Conservation (phyloP, 2,113 vertebrate genomes). For the Carassius auratus region DNA sequence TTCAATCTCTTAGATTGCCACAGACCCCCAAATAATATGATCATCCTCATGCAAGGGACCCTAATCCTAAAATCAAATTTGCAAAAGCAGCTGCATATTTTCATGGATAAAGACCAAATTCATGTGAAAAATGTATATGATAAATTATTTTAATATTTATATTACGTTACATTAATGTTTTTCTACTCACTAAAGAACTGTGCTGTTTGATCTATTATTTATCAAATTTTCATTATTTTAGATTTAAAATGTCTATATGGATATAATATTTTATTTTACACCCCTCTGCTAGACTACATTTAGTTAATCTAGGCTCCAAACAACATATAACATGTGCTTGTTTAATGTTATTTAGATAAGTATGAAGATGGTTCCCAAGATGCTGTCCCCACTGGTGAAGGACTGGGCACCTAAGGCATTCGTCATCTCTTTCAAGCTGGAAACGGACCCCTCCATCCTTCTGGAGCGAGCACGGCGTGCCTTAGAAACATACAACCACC, state of each 20-base stretch:
- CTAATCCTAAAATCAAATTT: neutral
- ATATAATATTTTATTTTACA: too few species aligned
- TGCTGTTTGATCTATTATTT: neutral
- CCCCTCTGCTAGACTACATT: too few species aligned
- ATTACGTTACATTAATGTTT: neutral
- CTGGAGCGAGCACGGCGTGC: slow-evolving; percentile 85
- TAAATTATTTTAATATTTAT: neutral
- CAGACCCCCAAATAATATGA: neutral
- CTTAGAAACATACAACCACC: slow-evolving; percentile 89
- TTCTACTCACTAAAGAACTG: neutral
- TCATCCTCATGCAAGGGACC: neutral
- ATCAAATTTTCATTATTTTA: too few species aligned
- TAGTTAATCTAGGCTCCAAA: too few species aligned
- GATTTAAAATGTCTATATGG: too few species aligned
- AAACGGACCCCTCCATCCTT: slow-evolving; percentile 87
- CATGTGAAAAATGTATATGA: neutral
- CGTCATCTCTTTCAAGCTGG: slow-evolving; percentile 94
- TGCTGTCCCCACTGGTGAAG: slow-evolving; percentile 92
- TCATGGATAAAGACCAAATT: neutral
- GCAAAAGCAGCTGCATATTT: neutral
- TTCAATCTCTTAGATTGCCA: neutral
- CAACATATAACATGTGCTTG: neutral
- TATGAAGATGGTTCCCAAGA: slow-evolving; percentile 98
- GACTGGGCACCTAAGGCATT: slow-evolving; percentile 97
- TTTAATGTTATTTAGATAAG: slow-evolving; percentile 80